These are phyloP conservation scores for Ptychobarbus kaznakovi DNA, from an alignment of 2,797 vertebrate species.

Conservation along the genomic window DNA sequence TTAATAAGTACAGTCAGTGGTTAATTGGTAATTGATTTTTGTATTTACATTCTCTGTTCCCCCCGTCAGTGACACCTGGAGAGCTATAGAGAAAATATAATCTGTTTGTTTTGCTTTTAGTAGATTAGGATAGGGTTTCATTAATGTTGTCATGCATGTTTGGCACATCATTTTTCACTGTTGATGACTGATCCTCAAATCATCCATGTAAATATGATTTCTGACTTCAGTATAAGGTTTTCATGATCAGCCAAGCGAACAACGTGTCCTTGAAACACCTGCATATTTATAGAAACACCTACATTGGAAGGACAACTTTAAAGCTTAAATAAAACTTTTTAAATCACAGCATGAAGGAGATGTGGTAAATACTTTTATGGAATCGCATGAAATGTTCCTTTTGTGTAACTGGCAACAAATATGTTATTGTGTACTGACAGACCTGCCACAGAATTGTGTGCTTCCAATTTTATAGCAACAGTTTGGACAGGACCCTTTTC, in stretches of 20 bases:
- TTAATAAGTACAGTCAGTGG: neutral
- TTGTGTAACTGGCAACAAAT: neutral
- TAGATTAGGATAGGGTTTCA: neutral
- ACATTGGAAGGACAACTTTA: neutral
- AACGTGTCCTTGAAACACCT: neutral
- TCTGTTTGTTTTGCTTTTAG: slow-evolving; percentile 1
- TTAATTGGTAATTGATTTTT: neutral
- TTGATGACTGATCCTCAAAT: neutral
- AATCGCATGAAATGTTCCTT: neutral
- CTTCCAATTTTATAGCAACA: too few species aligned
- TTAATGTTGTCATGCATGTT: neutral
- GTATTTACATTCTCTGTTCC: neutral
- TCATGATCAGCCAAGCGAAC: neutral
- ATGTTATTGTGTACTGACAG: neutral
- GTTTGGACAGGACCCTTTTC: too few species aligned
- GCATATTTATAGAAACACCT: neutral
- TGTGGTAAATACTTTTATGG: neutral
- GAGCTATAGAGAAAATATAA: neutral
- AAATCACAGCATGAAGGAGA: neutral
- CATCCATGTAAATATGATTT: neutral
- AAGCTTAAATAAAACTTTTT: neutral
- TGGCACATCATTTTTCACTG: neutral
- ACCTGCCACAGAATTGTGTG: too few species aligned
- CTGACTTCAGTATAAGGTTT: neutral
- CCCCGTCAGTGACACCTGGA: neutral